A percentile compares a stretch with the other conserved stretches of the same genome.
Evolutionary conservation across 2,888 invertebrate genomes (phyloP).

Genomic region (Caenorhabditis drosophilae): DNA sequence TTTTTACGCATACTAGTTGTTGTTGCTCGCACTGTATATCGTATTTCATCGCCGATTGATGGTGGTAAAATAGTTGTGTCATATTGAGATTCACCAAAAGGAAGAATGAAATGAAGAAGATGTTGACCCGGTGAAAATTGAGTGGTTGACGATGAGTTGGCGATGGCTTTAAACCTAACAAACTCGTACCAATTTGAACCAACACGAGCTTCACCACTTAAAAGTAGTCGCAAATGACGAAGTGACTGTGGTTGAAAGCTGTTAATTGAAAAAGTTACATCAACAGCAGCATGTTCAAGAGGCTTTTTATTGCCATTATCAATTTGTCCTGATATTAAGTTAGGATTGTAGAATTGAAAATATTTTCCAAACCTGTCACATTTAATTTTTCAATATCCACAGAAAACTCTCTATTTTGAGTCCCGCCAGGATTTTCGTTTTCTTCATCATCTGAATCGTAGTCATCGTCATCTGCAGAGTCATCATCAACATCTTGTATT

Average conservation of each 20-base stretch:
- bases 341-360: neutral
- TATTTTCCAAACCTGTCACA: conserved; percentile 18
- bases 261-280: conserved; percentile 45
- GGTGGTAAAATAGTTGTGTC: conserved; percentile 54
- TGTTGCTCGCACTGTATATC: conserved; percentile 37
- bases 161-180: conserved; percentile 56
- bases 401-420: conserved; percentile 31
- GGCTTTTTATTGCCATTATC: conserved; percentile 13
- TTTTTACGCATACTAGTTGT: conserved; percentile 36
- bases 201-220: conserved; percentile 50
- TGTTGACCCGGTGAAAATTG: conserved; percentile 48
- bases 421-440: no score
- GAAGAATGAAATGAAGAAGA: conserved; percentile 43
- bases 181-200: conserved; percentile 58
- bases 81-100: conserved; percentile 54
- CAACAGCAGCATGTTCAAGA: conserved; percentile 41
- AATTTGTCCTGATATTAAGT: conserved; percentile 2
- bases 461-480: conserved; percentile 56
- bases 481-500: conserved; percentile 50
- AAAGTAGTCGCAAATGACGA: conserved; percentile 39
- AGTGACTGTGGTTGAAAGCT: conserved; percentile 38
- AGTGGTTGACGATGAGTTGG: conserved; percentile 28
- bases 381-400: conserved; percentile 45
- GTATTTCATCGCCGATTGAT: conserved; percentile 45
- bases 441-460: conserved; percentile 50